Conservation (phyloP, 2,888 invertebrate species). For the Lasius platythorax region DNA sequence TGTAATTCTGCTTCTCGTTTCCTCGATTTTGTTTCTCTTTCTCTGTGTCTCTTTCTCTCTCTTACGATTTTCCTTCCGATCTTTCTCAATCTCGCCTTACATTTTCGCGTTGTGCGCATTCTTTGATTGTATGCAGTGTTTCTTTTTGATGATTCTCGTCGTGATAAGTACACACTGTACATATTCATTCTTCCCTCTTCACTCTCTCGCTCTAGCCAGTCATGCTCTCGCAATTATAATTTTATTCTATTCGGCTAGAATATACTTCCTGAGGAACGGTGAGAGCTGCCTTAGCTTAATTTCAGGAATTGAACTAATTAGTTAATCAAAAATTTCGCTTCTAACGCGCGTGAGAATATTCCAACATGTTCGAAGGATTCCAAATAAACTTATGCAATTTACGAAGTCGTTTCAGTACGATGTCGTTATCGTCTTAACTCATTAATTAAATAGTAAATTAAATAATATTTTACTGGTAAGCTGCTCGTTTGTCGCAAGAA, state of each 20-base stretch:
- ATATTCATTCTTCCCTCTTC: constrained; percentile 53
- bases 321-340: constrained; percentile 29
- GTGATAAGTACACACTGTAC: constrained; percentile 53
- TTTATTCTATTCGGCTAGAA: constrained; percentile 32
- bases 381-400: constrained; percentile 15
- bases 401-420: not conserved
- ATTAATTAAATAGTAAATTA: constrained; percentile 30
- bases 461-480: constrained; percentile 28
- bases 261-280: constrained; percentile 26
- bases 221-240: constrained; percentile 45
- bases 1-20: constrained; percentile 64
- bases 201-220: constrained; percentile 36
- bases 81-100: constrained; percentile 23
- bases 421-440: constrained; percentile 17
- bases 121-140: constrained; percentile 79
- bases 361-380: not conserved
- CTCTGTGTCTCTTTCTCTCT: constrained; percentile 12
- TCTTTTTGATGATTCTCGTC: constrained; percentile 70
- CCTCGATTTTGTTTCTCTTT: constrained; percentile 42
- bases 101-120: constrained; percentile 61
- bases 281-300: constrained; percentile 34
- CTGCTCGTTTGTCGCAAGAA: constrained; percentile 16
- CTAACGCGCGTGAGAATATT: not conserved
- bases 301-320: constrained; percentile 23
- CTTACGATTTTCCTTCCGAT: constrained; percentile 1